phyloP scores from a whole-genome alignment of 2,888 invertebrate species.

The Resseliella maxima region DNA sequence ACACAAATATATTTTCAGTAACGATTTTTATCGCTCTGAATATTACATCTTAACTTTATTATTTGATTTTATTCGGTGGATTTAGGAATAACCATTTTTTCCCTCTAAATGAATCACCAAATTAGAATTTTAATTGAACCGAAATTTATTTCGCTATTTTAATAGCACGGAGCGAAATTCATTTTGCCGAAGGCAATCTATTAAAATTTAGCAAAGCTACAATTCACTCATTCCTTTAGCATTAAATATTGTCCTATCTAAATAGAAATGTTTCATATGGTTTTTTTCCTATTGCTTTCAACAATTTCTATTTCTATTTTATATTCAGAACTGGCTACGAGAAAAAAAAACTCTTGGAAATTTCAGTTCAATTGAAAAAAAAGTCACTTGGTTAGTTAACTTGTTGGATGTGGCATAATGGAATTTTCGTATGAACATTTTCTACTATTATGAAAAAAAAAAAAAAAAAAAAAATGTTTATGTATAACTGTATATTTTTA shows the following conservation, averaged over 20 bases:
- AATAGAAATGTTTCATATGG: background rate
- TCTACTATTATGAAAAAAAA: too few species aligned
- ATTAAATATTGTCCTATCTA: background rate
- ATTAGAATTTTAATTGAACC: slow-evolving; percentile 34
- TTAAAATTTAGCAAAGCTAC: slow-evolving; percentile 9
- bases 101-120: slow-evolving; percentile 22
- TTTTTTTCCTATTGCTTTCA: background rate
- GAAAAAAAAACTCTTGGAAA: background rate
- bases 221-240: background rate
- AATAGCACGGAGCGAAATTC: background rate
- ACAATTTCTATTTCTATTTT: background rate
- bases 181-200: slow-evolving; percentile 2
- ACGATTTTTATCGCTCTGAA: too few species aligned
- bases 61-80: background rate
- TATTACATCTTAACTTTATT: slow-evolving; percentile 10
- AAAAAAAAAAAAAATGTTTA: too few species aligned
- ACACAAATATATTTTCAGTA: background rate
- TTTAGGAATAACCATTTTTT: background rate
- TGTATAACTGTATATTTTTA: too few species aligned
- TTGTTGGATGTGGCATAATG: background rate
- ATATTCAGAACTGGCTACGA: background rate
- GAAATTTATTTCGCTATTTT: background rate
- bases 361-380: background rate
- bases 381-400: background rate
- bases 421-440: too few species aligned